A percentile compares a stretch with the other conserved stretches of the same genome.
These are phyloP conservation scores for Macrophya alboannulata DNA, from an alignment of 2,888 invertebrate species.

Conservation along the genomic window DNA sequence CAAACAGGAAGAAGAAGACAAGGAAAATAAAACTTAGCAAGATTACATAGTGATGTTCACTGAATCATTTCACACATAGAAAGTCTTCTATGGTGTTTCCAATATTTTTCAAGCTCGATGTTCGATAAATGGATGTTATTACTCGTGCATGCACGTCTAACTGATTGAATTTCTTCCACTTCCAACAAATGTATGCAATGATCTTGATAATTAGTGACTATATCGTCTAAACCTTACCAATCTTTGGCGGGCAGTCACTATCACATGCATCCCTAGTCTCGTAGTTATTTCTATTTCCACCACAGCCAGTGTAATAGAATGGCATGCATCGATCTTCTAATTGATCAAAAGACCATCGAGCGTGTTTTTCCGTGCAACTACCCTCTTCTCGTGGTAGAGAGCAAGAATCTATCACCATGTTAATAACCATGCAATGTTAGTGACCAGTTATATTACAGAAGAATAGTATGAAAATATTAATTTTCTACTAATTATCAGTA, in stretches of 20 bases:
- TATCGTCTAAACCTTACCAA: constrained; percentile 84
- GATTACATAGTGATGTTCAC: neutral
- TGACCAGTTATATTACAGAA: constrained; percentile 5
- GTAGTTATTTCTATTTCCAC: constrained; percentile 94
- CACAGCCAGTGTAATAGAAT: constrained; percentile 96
- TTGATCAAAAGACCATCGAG: constrained; percentile 93
- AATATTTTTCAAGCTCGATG: neutral
- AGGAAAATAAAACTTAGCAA: neutral
- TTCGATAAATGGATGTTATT: neutral
- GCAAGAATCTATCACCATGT: constrained; percentile 86
- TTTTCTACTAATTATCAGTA: neutral
- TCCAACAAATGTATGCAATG: neutral
- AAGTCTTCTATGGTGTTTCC: neutral
- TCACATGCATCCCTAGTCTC: constrained; percentile 88
- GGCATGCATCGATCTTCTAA: constrained; percentile 93
- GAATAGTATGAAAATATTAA: neutral
- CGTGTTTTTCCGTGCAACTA: constrained; percentile 88
- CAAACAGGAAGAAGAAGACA: neutral
- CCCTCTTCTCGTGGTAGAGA: constrained; percentile 88
- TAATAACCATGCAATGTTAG: constrained; percentile 76
- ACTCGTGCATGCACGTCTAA: neutral
- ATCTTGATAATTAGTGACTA: neutral
- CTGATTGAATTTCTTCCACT: neutral
- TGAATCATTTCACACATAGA: neutral
- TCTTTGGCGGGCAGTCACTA: constrained; percentile 88